Percentiles rank a stretch among this genome's conserved stretches.
Conservation (phyloP, 2,888 invertebrate species). For the Acanthosepion lycidas region DNA sequence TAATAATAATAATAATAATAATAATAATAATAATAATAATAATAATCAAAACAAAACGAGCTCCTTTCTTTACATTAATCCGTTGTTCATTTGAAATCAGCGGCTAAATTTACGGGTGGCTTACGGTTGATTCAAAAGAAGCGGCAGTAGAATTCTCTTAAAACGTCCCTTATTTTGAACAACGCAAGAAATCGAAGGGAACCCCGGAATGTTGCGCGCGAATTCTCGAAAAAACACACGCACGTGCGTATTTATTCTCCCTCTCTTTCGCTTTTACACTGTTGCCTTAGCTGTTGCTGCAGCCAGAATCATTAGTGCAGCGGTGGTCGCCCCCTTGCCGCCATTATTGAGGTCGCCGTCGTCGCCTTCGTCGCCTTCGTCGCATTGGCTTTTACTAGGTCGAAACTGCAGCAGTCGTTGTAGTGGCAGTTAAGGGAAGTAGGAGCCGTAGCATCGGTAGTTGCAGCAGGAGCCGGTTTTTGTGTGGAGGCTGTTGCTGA, state of each 20-base stretch:
- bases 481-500: background rate
- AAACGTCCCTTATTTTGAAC: background rate
- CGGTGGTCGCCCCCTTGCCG: background rate
- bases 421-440: background rate
- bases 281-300: slow-evolving; percentile 1
- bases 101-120: too few relatives aligned
- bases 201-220: background rate
- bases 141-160: too few relatives aligned
- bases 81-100: too few relatives aligned
- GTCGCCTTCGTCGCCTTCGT: background rate
- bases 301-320: too few relatives aligned
- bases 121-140: too few relatives aligned
- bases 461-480: background rate
- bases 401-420: slow-evolving; percentile 5
- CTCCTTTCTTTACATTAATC: too few relatives aligned
- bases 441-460: background rate
- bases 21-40: too few relatives aligned
- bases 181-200: background rate
- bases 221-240: background rate
- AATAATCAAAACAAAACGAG: too few relatives aligned
- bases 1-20: too few relatives aligned
- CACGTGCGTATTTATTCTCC: background rate
- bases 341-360: background rate
- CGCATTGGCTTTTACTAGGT: background rate
- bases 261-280: background rate